phyloP scores from a whole-genome alignment of 2,888 invertebrate species.

The Periphyllus acericola region DNA sequence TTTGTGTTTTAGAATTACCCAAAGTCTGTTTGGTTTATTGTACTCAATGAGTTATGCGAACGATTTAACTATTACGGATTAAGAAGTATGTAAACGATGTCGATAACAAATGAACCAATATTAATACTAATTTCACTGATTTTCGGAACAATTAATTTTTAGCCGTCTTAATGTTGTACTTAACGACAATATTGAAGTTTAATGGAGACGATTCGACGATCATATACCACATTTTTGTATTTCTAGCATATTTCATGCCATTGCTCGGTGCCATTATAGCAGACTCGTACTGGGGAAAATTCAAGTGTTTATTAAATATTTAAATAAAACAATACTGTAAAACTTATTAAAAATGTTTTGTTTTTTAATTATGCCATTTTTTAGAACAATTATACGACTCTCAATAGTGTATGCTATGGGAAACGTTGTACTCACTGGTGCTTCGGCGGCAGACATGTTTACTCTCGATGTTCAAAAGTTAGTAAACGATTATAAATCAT shows the following conservation, averaged over 20 bases:
- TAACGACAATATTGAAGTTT: constrained; percentile 76
- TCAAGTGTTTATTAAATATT: constrained; percentile 23
- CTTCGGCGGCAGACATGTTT: constrained; percentile 61
- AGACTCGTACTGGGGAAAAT: constrained; percentile 68
- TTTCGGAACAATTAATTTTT: neutral
- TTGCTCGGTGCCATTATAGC: constrained; percentile 80
- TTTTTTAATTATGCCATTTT: constrained; percentile 63
- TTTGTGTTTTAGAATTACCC: constrained; percentile 75
- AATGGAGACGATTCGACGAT: constrained; percentile 77
- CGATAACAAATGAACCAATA: neutral
- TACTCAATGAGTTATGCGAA: constrained; percentile 98
- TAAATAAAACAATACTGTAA: neutral
- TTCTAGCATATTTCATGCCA: constrained; percentile 81
- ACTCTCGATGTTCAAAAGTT: constrained; percentile 31
- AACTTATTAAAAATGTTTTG: neutral
- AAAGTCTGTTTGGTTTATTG: constrained; percentile 90
- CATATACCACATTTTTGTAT: constrained; percentile 80
- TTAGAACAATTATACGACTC: constrained; percentile 85
- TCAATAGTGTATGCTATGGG: constrained; percentile 76
- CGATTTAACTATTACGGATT: constrained; percentile 97
- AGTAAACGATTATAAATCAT: neutral
- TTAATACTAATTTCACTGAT: neutral
- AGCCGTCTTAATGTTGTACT: constrained; percentile 74
- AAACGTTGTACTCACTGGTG: constrained; percentile 64
- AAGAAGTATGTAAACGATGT: constrained; percentile 78